Conservation (phyloP, 2,888 invertebrate species). For the Agrilus cyanescens region DNA sequence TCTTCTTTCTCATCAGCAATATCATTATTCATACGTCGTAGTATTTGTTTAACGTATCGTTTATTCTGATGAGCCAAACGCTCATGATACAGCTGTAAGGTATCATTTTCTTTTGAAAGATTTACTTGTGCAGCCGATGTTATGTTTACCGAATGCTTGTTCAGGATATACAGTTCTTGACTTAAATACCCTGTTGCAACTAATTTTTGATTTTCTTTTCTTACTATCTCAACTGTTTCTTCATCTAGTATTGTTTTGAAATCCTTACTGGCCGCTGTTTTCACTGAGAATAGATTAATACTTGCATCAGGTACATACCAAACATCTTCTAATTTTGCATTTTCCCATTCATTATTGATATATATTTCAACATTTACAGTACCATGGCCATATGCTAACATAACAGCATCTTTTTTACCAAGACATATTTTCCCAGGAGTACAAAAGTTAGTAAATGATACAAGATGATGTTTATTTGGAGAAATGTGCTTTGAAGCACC, state of each 20-base stretch:
- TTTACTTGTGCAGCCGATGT: not conserved
- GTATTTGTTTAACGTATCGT: not conserved
- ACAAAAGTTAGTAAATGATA: slow-evolving; percentile 1
- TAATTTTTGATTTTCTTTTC: not conserved
- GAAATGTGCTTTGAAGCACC: not conserved
- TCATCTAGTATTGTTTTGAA: too few species aligned
- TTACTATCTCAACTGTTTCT: too few species aligned
- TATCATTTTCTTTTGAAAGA: slow-evolving; percentile 1
- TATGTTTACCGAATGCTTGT: slow-evolving; percentile 1
- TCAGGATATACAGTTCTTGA: too few species aligned
- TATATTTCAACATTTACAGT: slow-evolving; percentile 2
- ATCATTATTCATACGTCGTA: too few species aligned
- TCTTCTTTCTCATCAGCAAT: slow-evolving; percentile 10
- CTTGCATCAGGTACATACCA: not conserved
- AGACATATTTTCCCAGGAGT: not conserved
- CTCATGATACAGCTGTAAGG: not conserved
- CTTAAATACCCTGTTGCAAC: too few species aligned
- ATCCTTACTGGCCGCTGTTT: too few species aligned
- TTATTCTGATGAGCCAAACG: slow-evolving; percentile 1
- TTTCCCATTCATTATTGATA: not conserved
- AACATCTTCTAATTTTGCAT: not conserved
- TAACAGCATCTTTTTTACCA: slow-evolving; percentile 1
- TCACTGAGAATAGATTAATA: too few species aligned
- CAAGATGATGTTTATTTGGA: not conserved
- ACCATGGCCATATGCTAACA: slow-evolving; percentile 1